A percentile compares a stretch with the other conserved stretches of the same genome.
phyloP scores from a whole-genome alignment of 1,140 invertebrate species.

The Scaptomyza graminum region DNA sequence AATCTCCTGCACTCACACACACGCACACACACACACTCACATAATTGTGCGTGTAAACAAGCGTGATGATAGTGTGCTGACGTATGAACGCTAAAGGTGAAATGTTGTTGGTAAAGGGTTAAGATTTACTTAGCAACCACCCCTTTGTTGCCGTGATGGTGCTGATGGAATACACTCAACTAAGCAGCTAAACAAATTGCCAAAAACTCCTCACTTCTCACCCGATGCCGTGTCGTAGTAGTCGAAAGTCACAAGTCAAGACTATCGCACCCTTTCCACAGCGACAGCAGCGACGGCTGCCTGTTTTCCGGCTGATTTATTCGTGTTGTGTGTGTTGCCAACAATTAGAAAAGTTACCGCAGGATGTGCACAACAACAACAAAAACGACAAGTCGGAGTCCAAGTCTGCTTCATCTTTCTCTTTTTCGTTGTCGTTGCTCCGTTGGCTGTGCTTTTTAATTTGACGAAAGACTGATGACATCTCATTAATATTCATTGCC shows the following conservation, averaged over 20 bases:
- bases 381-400: slow-evolving; percentile 27
- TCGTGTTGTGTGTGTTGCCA: slow-evolving; percentile 72
- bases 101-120: slow-evolving; percentile 54
- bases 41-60: slow-evolving; percentile 82
- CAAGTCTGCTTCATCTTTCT: slow-evolving; percentile 37
- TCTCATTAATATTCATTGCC: slow-evolving; percentile 83
- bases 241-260: background rate
- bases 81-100: slow-evolving; percentile 58
- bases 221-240: no score
- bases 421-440: slow-evolving; percentile 14
- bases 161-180: slow-evolving; percentile 52
- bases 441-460: slow-evolving; percentile 74
- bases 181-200: slow-evolving; percentile 67
- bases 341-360: slow-evolving; percentile 83
- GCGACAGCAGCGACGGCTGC: slow-evolving; percentile 1
- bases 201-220: slow-evolving; percentile 47
- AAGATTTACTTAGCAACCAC: slow-evolving; percentile 18
- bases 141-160: background rate
- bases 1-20: slow-evolving; percentile 59
- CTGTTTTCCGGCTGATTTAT: slow-evolving; percentile 77
- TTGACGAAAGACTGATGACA: slow-evolving; percentile 83
- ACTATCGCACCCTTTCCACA: slow-evolving; percentile 26
- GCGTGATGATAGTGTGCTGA: slow-evolving; percentile 78
- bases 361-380: slow-evolving; percentile 51
- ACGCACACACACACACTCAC: slow-evolving; percentile 40